These are phyloP conservation scores for Ricordea florida DNA, from an alignment of 92 coral and sea anemone species.

Conservation along the genomic window DNA sequence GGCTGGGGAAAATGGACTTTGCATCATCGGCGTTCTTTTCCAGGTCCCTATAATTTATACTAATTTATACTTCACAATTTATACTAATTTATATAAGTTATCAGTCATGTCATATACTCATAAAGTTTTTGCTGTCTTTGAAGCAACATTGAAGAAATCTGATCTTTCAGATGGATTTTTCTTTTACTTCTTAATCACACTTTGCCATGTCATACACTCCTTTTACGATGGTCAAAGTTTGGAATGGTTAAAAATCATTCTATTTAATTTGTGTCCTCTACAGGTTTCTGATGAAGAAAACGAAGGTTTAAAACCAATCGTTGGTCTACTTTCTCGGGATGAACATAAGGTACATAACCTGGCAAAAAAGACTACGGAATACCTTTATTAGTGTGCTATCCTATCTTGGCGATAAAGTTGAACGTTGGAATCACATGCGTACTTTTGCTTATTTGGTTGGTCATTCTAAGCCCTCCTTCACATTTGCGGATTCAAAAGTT, in stretches of 20 bases:
- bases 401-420: no score
- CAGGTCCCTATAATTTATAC: conserved; percentile 46
- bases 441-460: no score
- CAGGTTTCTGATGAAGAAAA: conserved; percentile 72
- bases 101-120: background rate
- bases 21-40: conserved; percentile 72
- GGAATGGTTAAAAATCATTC: background rate
- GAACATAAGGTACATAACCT: conserved; percentile 73
- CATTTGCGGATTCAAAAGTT: no score
- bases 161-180: no score
- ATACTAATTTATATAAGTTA: background rate
- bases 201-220: background rate
- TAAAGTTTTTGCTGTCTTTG: no score
- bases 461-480: no score
- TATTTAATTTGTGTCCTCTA: background rate
- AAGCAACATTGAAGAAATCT: no score
- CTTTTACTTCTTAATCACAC: no score
- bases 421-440: no score
- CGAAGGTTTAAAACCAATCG: conserved; percentile 48
- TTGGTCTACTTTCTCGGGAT: conserved; percentile 57
- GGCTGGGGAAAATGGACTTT: conserved; percentile 73
- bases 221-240: background rate
- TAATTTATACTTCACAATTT: background rate
- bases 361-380: no score
- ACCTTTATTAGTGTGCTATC: no score